A percentile compares a stretch with the other conserved stretches of the same genome.
These are phyloP conservation scores for Valencia hispanica DNA, from an alignment of 2,797 vertebrate species.

Conservation along the genomic window DNA sequence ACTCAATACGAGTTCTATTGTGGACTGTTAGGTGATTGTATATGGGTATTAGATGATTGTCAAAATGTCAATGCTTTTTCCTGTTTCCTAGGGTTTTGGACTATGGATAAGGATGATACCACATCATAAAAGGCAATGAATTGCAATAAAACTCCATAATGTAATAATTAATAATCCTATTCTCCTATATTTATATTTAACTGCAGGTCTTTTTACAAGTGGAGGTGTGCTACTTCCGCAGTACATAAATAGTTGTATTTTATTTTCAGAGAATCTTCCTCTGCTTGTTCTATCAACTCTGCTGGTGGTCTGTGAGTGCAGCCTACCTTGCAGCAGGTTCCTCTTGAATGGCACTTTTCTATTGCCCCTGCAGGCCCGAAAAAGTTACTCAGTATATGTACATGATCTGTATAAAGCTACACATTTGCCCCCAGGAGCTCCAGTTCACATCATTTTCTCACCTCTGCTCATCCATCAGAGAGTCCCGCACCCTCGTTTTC, in stretches of 20 bases:
- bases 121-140: not conserved
- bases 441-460: constrained; percentile 46
- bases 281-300: no score
- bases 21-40: not conserved
- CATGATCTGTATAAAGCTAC: not conserved
- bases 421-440: not conserved
- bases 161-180: not conserved
- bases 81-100: not conserved
- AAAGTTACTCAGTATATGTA: not conserved
- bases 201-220: not conserved
- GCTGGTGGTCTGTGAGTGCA: not conserved
- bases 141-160: not conserved
- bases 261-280: not conserved
- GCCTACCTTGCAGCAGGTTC: constrained; percentile 50
- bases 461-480: constrained; percentile 54
- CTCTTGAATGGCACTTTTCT: constrained; percentile 44
- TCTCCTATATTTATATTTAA: not conserved
- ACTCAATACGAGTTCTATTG: no score
- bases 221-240: not conserved
- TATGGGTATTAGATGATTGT: not conserved
- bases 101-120: not conserved
- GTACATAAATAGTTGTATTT: not conserved
- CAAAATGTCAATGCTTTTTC: not conserved
- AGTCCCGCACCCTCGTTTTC: constrained; percentile 74
- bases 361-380: constrained; percentile 48